Conservation (phyloP, 2,888 invertebrate species). For the Hylaea fasciaria region DNA sequence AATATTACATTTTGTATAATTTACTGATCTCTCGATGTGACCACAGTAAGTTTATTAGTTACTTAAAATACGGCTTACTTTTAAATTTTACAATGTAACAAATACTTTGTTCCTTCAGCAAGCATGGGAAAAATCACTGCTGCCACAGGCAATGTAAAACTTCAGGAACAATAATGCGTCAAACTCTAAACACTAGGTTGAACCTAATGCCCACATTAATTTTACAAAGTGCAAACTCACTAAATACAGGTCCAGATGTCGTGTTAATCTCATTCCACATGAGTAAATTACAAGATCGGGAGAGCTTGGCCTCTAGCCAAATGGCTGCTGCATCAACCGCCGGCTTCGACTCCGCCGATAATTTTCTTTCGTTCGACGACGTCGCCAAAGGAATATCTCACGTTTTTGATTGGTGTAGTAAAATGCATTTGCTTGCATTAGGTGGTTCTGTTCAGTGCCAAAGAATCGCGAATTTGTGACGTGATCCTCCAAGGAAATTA, state of each 20-base stretch:
- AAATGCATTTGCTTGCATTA: conserved; percentile 42
- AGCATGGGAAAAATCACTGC: no score
- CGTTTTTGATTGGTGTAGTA: conserved; percentile 47
- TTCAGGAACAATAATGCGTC: no score
- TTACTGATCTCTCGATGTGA: no score
- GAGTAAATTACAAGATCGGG: conserved; percentile 76
- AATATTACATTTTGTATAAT: no score
- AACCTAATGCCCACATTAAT: conserved; percentile 18
- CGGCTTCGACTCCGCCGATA: conserved; percentile 61
- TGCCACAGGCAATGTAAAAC: no score
- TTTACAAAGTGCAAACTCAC: conserved; percentile 55
- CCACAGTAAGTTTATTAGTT: no score
- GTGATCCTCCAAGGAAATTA: neutral
- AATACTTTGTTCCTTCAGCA: no score
- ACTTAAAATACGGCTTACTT: no score
- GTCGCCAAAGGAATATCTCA: conserved; percentile 54
- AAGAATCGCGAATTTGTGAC: conserved; percentile 24
- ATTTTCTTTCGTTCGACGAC: conserved; percentile 63
- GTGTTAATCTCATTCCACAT: conserved; percentile 74
- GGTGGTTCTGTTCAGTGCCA: conserved; percentile 32
- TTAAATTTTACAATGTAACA: no score
- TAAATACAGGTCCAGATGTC: conserved; percentile 72
- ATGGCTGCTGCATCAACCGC: conserved; percentile 71
- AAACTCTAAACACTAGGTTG: neutral
- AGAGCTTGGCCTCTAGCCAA: conserved; percentile 70